phyloP scores from a whole-genome alignment of 2,888 invertebrate genomes.

The Temnothorax unifasciatus region DNA sequence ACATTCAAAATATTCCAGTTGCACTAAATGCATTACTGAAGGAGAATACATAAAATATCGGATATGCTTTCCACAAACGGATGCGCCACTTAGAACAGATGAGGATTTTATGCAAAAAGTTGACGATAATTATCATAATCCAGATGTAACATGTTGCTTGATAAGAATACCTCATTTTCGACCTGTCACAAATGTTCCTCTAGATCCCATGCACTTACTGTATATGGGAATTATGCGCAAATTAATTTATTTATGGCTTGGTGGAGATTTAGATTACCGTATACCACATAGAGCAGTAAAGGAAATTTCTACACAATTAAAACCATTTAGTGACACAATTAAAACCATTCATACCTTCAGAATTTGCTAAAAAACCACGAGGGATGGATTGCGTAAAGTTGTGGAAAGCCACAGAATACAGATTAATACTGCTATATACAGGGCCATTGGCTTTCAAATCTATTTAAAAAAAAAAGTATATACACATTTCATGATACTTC shows the following conservation, averaged over 20 bases:
- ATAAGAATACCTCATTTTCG: no score
- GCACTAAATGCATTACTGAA: no score
- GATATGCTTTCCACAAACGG: not conserved
- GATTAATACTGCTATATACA: not conserved
- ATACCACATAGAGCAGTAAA: not conserved
- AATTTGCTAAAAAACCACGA: not conserved
- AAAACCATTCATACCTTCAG: not conserved
- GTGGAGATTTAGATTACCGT: not conserved
- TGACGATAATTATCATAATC: no score
- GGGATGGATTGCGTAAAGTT: not conserved
- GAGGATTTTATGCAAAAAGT: no score
- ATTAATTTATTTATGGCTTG: not conserved
- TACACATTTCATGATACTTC: not conserved
- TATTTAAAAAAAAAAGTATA: not conserved
- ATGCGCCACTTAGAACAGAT: no score
- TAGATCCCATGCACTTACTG: not conserved
- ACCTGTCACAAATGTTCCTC: no score
- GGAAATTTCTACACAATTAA: not conserved
- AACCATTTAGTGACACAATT: not conserved
- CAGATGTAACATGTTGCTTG: no score
- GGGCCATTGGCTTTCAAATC: not conserved
- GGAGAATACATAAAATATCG: not conserved
- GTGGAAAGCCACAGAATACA: not conserved
- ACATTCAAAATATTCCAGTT: no score
- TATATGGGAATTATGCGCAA: not conserved